Percentiles rank a stretch among this genome's conserved stretches.
Conservation (phyloP, 2,888 invertebrate species). For the Trissolcus japonicus region DNA sequence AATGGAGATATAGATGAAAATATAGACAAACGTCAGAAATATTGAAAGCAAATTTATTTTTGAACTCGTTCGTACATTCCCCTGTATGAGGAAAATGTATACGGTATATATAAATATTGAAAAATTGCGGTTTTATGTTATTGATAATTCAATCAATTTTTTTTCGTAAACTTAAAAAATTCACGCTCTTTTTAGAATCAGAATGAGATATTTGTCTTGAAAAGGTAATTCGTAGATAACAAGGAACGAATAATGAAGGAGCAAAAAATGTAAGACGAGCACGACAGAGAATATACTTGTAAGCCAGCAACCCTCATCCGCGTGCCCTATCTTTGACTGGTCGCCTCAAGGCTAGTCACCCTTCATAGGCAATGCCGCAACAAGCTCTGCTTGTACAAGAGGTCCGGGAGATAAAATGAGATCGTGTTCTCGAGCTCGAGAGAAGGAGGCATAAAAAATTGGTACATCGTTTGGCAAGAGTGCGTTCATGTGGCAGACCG, state of each 20-base stretch:
- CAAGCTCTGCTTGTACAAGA: slow-evolving; percentile 74
- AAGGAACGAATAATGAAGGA: slow-evolving; percentile 32
- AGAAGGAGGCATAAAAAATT: slow-evolving; percentile 70
- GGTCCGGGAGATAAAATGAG: slow-evolving; percentile 75
- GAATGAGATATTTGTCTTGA: slow-evolving; percentile 9
- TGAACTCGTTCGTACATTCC: slow-evolving; percentile 2
- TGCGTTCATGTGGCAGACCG: slow-evolving; percentile 53
- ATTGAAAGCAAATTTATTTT: background rate
- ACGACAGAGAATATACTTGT: slow-evolving; percentile 67
- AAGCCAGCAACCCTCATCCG: slow-evolving; percentile 57
- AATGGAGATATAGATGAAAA: slow-evolving; percentile 16
- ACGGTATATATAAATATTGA: background rate
- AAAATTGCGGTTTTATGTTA: background rate
- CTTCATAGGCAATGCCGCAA: slow-evolving; percentile 67
- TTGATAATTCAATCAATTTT: background rate
- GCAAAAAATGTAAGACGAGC: slow-evolving; percentile 36
- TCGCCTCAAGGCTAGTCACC: slow-evolving; percentile 67
- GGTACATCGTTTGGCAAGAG: slow-evolving; percentile 72
- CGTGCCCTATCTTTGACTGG: slow-evolving; percentile 72
- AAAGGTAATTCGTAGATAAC: slow-evolving; percentile 35
- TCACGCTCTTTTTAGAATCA: background rate
- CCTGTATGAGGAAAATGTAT: background rate
- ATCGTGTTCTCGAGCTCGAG: slow-evolving; percentile 69
- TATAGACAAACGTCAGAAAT: slow-evolving; percentile 12
- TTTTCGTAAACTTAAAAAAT: background rate